Percentiles rank a stretch among this genome's conserved stretches.
Conservation (phyloP, 2,797 vertebrate genomes). For the Lycodopsis pacificus region DNA sequence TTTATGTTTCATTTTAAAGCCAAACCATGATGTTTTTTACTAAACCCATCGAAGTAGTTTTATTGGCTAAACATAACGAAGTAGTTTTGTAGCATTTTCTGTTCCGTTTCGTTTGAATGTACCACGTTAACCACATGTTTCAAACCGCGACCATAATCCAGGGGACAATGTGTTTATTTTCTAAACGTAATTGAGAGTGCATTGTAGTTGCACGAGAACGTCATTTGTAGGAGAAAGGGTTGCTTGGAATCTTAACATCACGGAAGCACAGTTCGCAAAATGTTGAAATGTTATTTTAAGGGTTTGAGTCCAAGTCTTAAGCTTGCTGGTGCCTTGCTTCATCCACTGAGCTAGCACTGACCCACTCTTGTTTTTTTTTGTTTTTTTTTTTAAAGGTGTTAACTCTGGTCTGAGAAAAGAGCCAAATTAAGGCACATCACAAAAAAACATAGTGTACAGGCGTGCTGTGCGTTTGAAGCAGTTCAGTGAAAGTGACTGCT, state of each 20-base stretch:
- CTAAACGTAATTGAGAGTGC: not conserved
- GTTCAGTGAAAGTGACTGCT: conserved; percentile 33
- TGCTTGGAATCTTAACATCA: not conserved
- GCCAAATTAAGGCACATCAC: conserved; percentile 42
- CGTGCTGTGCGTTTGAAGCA: conserved; percentile 37
- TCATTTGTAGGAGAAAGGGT: not conserved
- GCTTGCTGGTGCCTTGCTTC: not conserved
- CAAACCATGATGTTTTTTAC: not conserved
- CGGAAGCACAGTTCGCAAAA: not conserved
- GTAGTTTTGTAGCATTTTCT: not conserved
- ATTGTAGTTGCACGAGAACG: not conserved
- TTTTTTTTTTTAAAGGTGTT: conserved; percentile 7
- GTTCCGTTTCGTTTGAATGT: not conserved
- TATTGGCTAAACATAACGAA: not conserved
- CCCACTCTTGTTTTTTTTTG: conserved; percentile 3
- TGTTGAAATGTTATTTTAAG: not conserved
- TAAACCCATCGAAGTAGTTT: not conserved
- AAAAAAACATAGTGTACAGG: conserved; percentile 39
- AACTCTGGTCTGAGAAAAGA: conserved; percentile 41
- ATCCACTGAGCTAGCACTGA: not conserved
- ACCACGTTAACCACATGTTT: not conserved
- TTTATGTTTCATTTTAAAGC: too few species aligned
- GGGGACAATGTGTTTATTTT: not conserved
- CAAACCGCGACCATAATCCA: not conserved
- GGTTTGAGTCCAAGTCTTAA: not conserved